Conservation (phyloP, 2,888 invertebrate genomes). For the Mimachlamys varia region DNA sequence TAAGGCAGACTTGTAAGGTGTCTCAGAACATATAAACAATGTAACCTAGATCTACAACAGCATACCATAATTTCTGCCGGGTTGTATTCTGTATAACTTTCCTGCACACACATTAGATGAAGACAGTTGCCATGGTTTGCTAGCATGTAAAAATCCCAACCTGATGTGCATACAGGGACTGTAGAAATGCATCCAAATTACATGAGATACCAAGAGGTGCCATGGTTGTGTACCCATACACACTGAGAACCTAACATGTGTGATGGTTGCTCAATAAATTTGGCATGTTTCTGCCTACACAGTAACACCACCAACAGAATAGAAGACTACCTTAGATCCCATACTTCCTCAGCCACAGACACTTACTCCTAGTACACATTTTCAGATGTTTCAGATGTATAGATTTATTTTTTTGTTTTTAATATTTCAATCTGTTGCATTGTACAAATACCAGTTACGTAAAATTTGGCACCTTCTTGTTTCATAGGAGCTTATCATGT, state of each 20-base stretch:
- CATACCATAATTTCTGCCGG: background rate
- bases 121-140: slow-evolving; percentile 27
- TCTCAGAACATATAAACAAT: too few species aligned
- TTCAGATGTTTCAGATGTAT: background rate
- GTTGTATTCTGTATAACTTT: background rate
- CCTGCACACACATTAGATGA: background rate
- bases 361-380: background rate
- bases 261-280: background rate
- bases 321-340: background rate
- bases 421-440: slow-evolving; percentile 17
- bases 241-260: background rate
- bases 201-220: slow-evolving; percentile 21
- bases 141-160: background rate
- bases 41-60: background rate
- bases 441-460: background rate
- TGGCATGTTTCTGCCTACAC: background rate
- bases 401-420: background rate
- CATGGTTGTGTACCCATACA: background rate
- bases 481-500: background rate
- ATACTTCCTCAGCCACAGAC: background rate
- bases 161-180: background rate
- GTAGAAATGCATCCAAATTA: background rate
- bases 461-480: background rate
- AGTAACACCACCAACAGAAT: background rate
- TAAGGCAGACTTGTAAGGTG: too few species aligned